Conservation (phyloP, 2,113 vertebrate species). For the Donacobius atricapilla region DNA sequence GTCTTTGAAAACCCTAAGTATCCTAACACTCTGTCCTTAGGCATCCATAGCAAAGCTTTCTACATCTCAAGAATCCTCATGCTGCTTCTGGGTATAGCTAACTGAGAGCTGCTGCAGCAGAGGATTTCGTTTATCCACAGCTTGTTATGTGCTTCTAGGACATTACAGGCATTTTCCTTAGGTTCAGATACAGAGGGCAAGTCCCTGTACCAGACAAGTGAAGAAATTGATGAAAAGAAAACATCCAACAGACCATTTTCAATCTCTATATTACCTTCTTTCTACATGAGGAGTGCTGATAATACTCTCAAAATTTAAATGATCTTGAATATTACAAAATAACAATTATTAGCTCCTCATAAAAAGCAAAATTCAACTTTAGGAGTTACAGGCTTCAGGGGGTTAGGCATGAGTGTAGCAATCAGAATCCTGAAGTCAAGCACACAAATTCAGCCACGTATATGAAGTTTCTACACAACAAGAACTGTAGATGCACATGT, state of each 20-base stretch:
- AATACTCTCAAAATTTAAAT: neutral
- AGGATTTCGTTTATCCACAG: slow-evolving; percentile 11
- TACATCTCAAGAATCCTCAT: neutral
- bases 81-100: neutral
- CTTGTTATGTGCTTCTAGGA: neutral
- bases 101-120: neutral
- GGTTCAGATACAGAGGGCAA: neutral
- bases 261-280: neutral
- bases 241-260: neutral
- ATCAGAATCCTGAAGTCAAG: neutral
- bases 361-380: neutral
- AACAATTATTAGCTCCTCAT: neutral
- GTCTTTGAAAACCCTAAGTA: neutral
- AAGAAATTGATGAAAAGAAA: neutral
- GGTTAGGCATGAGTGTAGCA: neutral
- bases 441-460: neutral
- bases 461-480: neutral
- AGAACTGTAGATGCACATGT: neutral
- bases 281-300: neutral
- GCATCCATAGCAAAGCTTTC: neutral
- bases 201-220: neutral
- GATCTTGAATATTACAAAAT: neutral
- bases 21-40: neutral
- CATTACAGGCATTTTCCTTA: neutral
- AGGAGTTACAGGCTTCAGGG: neutral